phyloP scores from a whole-genome alignment of 2,113 vertebrate species.

The Vimba vimba region DNA sequence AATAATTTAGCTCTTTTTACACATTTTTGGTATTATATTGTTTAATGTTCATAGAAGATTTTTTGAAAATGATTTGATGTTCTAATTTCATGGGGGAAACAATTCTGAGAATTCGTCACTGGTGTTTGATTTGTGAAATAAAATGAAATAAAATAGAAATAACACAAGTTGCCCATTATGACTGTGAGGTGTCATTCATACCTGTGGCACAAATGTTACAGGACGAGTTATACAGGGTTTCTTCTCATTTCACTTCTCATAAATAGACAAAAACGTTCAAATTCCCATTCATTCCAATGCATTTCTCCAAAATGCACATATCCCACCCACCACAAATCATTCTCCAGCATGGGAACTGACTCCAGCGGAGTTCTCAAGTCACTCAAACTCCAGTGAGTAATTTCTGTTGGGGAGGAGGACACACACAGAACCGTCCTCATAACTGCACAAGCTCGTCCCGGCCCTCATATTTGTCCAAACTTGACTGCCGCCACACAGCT shows the following conservation, averaged over 20 bases:
- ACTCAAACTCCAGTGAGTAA: constrained; percentile 49
- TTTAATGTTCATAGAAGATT: not conserved
- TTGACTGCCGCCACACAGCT: constrained; percentile 44
- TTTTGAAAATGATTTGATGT: not conserved
- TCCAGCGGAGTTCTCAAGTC: constrained; percentile 53
- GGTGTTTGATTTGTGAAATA: not conserved
- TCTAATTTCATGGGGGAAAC: not conserved
- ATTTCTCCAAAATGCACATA: not conserved
- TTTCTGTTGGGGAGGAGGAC: constrained; percentile 32
- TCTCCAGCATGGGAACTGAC: constrained; percentile 49
- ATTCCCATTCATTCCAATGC: not conserved
- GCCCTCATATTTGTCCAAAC: constrained; percentile 33
- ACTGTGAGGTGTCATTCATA: not conserved
- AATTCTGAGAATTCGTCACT: too few relatives aligned
- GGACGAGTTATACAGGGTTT: not conserved
- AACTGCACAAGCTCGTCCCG: constrained; percentile 16
- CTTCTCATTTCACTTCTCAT: not conserved
- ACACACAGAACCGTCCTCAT: not conserved
- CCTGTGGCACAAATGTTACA: not conserved
- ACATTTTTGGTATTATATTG: not conserved
- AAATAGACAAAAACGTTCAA: not conserved
- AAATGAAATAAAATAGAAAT: not conserved
- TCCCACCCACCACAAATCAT: constrained; percentile 28
- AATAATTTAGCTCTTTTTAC: too few relatives aligned
- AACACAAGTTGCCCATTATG: not conserved